These are phyloP conservation scores for Girardinus metallicus DNA, from an alignment of 2,797 vertebrate genomes.

Conservation along the genomic window DNA sequence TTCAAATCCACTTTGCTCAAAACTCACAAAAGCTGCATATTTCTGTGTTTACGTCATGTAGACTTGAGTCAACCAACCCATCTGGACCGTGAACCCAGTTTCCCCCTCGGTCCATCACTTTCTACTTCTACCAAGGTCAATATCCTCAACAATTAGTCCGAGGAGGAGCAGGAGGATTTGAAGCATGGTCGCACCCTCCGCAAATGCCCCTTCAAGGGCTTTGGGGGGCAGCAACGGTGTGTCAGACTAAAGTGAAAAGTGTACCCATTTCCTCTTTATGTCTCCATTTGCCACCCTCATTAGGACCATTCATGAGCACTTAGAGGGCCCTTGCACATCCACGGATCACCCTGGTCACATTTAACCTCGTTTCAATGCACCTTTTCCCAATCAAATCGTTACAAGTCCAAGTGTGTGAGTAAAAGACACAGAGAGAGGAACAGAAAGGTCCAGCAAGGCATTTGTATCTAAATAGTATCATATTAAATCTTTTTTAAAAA, in stretches of 20 bases:
- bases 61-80: conserved; percentile 38
- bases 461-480: conserved; percentile 51
- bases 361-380: conserved; percentile 66
- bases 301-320: conserved; percentile 81
- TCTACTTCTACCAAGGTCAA: conserved; percentile 80
- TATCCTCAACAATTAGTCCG: conserved; percentile 82
- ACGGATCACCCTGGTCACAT: conserved; percentile 72
- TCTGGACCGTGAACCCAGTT: conserved; percentile 59
- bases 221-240: conserved; percentile 77
- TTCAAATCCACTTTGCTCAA: conserved; percentile 31
- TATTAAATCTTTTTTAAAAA: conserved; percentile 38
- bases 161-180: conserved; percentile 75
- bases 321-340: conserved; percentile 75
- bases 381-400: conserved; percentile 76
- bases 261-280: conserved; percentile 85
- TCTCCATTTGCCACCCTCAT: conserved; percentile 84
- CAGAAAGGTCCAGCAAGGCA: conserved; percentile 28
- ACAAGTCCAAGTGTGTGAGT: conserved; percentile 36
- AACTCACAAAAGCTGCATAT: not conserved
- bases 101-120: conserved; percentile 45
- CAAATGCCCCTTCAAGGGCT: conserved; percentile 83
- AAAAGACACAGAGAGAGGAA: conserved; percentile 21
- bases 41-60: not conserved
- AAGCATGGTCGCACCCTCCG: conserved; percentile 78
- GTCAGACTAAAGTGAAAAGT: conserved; percentile 83